Evolutionary conservation across 2,797 vertebrate genomes (phyloP).

Genomic region (Buphagus erythrorhynchus): DNA sequence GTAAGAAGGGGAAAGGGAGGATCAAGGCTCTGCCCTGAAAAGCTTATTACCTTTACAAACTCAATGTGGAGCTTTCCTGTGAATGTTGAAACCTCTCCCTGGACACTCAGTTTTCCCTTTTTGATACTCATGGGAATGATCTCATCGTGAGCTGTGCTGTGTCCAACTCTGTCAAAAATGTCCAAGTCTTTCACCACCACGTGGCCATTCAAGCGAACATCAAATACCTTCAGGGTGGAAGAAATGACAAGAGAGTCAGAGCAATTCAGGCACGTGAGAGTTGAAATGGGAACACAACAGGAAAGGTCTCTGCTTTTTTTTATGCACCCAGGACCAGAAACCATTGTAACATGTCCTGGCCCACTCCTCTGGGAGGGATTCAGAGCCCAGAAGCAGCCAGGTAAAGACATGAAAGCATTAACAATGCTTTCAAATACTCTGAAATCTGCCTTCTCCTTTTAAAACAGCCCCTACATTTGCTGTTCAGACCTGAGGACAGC

Average conservation of each 20-base stretch:
- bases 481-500: not conserved
- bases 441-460: not conserved
- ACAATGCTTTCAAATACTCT: not conserved
- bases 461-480: not conserved
- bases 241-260: slow-evolving; percentile 42
- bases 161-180: slow-evolving; percentile 97
- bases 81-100: slow-evolving; percentile 96
- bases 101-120: slow-evolving; percentile 94
- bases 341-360: not conserved
- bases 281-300: not conserved
- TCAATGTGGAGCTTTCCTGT: slow-evolving; percentile 94
- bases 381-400: not conserved
- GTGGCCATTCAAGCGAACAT: slow-evolving; percentile 94
- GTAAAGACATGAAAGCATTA: not conserved
- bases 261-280: not conserved
- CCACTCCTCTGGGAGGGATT: not conserved
- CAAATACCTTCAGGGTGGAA: slow-evolving; percentile 86
- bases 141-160: slow-evolving; percentile 97
- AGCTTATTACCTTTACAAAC: slow-evolving; percentile 92
- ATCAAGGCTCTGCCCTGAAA: not conserved
- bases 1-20: not conserved
- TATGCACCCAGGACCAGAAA: not conserved
- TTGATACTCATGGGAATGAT: slow-evolving; percentile 92
- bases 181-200: slow-evolving; percentile 97
- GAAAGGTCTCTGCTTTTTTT: not conserved